Percentiles rank a stretch among this genome's conserved stretches.
Conservation (phyloP, 2,888 invertebrate genomes). For the Archaeoteleia sp. region DNA sequence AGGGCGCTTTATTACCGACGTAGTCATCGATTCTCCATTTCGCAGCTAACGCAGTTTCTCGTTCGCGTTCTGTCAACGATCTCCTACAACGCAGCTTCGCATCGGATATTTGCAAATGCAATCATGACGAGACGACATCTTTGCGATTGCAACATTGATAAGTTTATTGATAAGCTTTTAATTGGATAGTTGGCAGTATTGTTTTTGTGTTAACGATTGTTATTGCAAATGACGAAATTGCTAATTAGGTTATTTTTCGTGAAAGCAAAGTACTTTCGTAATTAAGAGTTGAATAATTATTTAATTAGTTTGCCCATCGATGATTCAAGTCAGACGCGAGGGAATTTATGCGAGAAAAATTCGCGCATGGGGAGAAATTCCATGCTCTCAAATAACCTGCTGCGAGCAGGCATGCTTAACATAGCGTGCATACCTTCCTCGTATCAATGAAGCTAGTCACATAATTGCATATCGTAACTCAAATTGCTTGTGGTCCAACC, state of each 20-base stretch:
- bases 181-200: too few species aligned
- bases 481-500: conserved; percentile 25
- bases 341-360: conserved; percentile 23
- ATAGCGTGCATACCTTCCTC: conserved; percentile 41
- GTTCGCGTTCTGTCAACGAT: too few species aligned
- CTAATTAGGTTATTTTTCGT: conserved; percentile 28
- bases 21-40: conserved; percentile 61
- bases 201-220: too few species aligned
- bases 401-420: conserved; percentile 34
- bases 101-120: too few species aligned
- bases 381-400: conserved; percentile 37
- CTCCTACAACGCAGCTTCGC: too few species aligned
- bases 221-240: conserved; percentile 21
- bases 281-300: conserved; percentile 39
- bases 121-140: too few species aligned
- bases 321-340: conserved; percentile 20
- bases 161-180: too few species aligned
- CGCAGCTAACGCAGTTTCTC: background rate
- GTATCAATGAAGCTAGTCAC: conserved; percentile 38
- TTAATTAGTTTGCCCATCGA: conserved; percentile 40
- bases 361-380: conserved; percentile 21
- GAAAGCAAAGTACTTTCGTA: conserved; percentile 25
- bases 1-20: conserved; percentile 68
- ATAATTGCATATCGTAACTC: conserved; percentile 39
- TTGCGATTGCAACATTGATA: too few species aligned